Evolutionary conservation across 2,797 vertebrate genomes (phyloP).

Genomic region (Sphenodon punctatus): DNA sequence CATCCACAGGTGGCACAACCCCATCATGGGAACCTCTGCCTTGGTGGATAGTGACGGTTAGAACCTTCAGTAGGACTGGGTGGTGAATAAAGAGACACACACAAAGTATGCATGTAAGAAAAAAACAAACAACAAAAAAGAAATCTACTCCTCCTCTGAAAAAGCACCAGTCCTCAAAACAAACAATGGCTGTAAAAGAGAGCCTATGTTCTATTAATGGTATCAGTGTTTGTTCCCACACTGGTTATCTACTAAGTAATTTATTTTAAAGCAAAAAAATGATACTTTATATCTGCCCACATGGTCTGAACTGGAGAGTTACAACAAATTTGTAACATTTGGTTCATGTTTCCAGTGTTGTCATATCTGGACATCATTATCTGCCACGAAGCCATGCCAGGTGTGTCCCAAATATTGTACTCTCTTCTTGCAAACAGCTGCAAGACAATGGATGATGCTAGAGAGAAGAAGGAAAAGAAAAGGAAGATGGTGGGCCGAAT

Average conservation of each 20-base stretch:
- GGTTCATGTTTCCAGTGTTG: conserved; percentile 46
- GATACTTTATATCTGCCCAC: neutral
- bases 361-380: conserved; percentile 1
- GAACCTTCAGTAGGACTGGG: rapidly evolving
- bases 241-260: neutral
- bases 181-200: neutral
- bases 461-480: neutral
- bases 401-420: conserved; percentile 19
- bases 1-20: too few relatives aligned
- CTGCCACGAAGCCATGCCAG: conserved; percentile 24
- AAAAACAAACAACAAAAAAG: neutral
- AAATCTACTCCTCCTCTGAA: neutral
- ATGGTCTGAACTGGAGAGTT: neutral
- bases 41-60: rapidly evolving
- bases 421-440: neutral
- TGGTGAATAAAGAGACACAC: neutral
- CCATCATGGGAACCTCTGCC: too few relatives aligned
- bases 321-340: neutral
- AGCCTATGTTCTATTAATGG: neutral
- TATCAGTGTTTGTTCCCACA: neutral
- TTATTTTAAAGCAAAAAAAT: neutral
- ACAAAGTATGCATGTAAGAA: rapidly evolving
- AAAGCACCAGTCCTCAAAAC: neutral
- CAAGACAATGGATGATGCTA: neutral
- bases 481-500: neutral